Percentiles rank a stretch among this genome's conserved stretches.
Evolutionary conservation across 2,888 invertebrate genomes (phyloP).

Genomic region (Steinernema hermaphroditum): DNA sequence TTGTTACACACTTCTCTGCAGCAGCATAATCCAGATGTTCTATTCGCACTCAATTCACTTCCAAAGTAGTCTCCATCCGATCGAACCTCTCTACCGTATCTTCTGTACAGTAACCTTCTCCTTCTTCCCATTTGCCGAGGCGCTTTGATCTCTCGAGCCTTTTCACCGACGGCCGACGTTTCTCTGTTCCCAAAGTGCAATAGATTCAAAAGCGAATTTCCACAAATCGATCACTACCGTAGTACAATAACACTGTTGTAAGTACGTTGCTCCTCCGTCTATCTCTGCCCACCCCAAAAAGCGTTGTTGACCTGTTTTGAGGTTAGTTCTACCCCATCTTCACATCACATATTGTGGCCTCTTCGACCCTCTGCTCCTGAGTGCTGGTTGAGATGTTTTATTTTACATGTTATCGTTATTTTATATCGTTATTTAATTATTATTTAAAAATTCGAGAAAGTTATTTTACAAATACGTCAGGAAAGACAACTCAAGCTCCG

Average conservation of each 20-base stretch:
- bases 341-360: background rate
- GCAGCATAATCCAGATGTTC: constrained; percentile 23
- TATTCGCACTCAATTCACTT: constrained; percentile 28
- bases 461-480: background rate
- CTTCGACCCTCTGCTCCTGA: background rate
- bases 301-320: no score
- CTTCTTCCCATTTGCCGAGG: background rate
- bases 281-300: no score
- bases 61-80: constrained; percentile 10
- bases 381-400: constrained; percentile 21
- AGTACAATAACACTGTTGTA: constrained; percentile 8
- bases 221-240: constrained; percentile 9
- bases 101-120: background rate
- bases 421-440: constrained; percentile 1
- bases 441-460: background rate
- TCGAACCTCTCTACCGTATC: background rate
- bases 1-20: no score
- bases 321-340: no score
- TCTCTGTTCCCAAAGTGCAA: constrained; percentile 16
- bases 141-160: constrained; percentile 4
- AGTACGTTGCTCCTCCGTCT: no score
- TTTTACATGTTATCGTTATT: background rate
- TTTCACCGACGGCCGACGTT: background rate
- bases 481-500: no score
- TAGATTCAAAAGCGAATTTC: background rate